Evolutionary conservation across 2,888 invertebrate species (phyloP).

Genomic region (Axea sp.): DNA sequence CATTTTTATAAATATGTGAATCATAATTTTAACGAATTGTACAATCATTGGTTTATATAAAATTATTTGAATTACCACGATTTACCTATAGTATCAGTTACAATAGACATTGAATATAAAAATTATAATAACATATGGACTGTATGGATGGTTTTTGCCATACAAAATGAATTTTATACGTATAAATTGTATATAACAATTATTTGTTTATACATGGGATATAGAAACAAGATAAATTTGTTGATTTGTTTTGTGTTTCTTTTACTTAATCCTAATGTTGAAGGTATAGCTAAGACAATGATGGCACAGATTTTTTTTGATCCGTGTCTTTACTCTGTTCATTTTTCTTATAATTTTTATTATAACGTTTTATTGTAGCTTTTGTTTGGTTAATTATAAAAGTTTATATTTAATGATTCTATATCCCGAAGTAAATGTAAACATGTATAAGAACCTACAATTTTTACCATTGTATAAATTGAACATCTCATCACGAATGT

Average conservation of each 20-base stretch:
- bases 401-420: conserved; percentile 12
- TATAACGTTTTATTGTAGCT: too few relatives aligned
- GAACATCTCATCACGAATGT: conserved; percentile 31
- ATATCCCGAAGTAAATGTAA: conserved; percentile 36
- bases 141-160: conserved; percentile 28
- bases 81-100: background rate
- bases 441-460: conserved; percentile 28
- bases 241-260: too few relatives aligned
- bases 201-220: conserved; percentile 32
- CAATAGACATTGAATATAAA: conserved; percentile 20
- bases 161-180: conserved; percentile 42
- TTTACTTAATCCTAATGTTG: too few relatives aligned
- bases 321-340: too few relatives aligned
- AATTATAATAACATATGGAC: conserved; percentile 20
- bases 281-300: too few relatives aligned
- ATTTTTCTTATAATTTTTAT: too few relatives aligned
- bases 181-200: conserved; percentile 43
- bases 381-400: too few relatives aligned
- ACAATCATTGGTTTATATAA: too few relatives aligned
- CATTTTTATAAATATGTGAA: background rate
- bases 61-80: too few relatives aligned
- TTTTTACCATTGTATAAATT: conserved; percentile 30
- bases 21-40: background rate
- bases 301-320: too few relatives aligned
- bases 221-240: conserved; percentile 26